Conservation (phyloP, 2,113 vertebrate genomes). For the Capreolus pygargus region DNA sequence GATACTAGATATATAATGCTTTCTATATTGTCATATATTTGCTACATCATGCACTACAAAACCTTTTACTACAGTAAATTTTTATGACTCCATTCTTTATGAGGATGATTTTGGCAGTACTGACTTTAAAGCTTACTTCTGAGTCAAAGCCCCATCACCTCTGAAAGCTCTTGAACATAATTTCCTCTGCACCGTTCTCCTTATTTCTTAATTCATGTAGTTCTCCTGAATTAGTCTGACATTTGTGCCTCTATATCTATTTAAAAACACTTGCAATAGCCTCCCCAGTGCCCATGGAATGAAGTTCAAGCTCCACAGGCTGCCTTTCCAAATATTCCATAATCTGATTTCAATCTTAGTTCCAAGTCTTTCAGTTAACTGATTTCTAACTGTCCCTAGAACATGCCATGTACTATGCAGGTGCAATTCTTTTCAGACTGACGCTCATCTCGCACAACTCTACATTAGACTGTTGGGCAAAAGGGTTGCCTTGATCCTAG, state of each 20-base stretch:
- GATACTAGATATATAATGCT: neutral
- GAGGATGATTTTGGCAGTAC: neutral
- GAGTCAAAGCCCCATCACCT: conserved; percentile 11
- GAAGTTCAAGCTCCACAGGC: neutral
- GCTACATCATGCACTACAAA: neutral
- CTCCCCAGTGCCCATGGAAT: neutral
- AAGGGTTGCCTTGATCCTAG: neutral
- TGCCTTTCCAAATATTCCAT: conserved; percentile 19
- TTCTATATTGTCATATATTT: conserved; percentile 6
- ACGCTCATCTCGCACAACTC: neutral
- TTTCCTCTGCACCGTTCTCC: neutral
- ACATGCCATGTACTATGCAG: neutral
- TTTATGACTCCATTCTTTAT: conserved; percentile 34
- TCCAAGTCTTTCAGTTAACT: neutral
- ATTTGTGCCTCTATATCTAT: neutral
- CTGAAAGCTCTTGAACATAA: neutral
- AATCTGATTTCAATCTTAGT: neutral
- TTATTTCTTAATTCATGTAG: conserved; percentile 54
- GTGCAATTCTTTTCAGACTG: neutral
- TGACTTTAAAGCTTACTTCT: conserved; percentile 44
- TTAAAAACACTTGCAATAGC: neutral
- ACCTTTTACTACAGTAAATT: conserved; percentile 33
- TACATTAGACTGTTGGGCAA: neutral
- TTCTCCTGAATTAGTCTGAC: conserved; percentile 59
- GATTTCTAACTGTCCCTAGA: neutral